Evolutionary conservation across 2,797 vertebrate genomes (phyloP).

Genomic region (Danio kyathit): DNA sequence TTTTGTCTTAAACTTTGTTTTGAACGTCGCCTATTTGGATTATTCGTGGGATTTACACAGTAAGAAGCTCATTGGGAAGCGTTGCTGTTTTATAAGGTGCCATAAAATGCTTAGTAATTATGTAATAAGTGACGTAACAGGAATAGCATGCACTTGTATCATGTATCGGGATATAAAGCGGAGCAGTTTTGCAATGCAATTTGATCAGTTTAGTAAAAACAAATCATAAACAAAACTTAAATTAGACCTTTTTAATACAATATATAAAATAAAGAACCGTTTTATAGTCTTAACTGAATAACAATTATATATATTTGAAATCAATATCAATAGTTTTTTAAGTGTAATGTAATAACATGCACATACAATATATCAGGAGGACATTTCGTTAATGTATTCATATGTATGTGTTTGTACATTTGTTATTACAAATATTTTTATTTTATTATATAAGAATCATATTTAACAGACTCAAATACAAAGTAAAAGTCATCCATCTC

Average conservation of each 20-base stretch:
- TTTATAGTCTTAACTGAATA: too few species aligned
- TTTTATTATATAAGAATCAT: neutral
- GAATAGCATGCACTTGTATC: neutral
- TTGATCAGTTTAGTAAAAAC: too few species aligned
- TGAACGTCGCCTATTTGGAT: neutral
- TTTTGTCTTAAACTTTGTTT: neutral
- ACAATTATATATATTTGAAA: too few species aligned
- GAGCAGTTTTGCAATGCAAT: too few species aligned
- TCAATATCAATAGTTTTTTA: too few species aligned
- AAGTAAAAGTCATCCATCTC: neutral
- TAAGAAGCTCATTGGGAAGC: neutral
- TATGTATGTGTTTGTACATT: neutral
- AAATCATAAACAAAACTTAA: too few species aligned
- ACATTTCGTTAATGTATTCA: neutral
- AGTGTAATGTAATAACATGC: too few species aligned
- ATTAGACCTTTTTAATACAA: too few species aligned
- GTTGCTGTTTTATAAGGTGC: neutral
- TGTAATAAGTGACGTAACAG: constrained; percentile 4
- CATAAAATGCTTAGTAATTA: neutral
- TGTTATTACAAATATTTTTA: neutral
- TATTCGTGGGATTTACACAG: neutral
- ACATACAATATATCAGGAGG: too few species aligned
- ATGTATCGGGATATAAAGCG: neutral
- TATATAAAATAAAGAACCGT: too few species aligned
- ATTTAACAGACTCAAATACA: neutral